Base-by-base conservation (phyloP, 2,113 vertebrate species). In the Boleophthalmus pectinirostris region DNA sequence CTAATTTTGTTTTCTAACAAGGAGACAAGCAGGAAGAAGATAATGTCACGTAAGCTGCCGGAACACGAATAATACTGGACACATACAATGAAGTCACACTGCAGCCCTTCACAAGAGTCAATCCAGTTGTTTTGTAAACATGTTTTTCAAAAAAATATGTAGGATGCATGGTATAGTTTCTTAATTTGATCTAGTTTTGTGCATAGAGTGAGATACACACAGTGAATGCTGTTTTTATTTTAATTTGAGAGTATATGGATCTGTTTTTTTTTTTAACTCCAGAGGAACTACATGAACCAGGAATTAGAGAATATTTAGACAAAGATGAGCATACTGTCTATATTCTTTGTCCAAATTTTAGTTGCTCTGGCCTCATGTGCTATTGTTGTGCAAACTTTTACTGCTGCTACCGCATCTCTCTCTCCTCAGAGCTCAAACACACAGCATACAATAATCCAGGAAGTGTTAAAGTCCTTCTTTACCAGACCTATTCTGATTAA, bases 1-100 rank as follows among this genome's bases (percentile, higher is more conserved):
- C 82, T 83, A 83, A 90, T 90, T 90, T 78, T 64, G 77, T 85
- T 86, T 82, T 87, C 74, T 74, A 82, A 82, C 64, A 75, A 67
- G 79, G 66, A 75, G 66, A 76, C 75, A 69, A 82, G 75, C 75
- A 79, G 85, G 75, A 85, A 78, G 82, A 86, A 66, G 78, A 80
- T 83, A 85, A 87, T 89, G 82, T 73, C 63, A 69, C 71, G 66
- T 33, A 75, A 56, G 73, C 63, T 68, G 68, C 47, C 66, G 24
- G 15, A 69, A 63, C 54, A 68, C 70, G 67, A 72, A 76, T 63
- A 82, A 18, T 16, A 71, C 9, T 46, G n/a, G 69, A 51, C 51
- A 51, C 65, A 60, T 57, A 79, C 49, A 49, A 35, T 15, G 33
- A 13, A 54, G 13, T 18, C 66, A 25, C 23, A 38, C 3, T 68